Evolutionary conservation across 35 echinoderm and acorn worm species (phyloP).

Genomic region (Holothuria glaberrima): DNA sequence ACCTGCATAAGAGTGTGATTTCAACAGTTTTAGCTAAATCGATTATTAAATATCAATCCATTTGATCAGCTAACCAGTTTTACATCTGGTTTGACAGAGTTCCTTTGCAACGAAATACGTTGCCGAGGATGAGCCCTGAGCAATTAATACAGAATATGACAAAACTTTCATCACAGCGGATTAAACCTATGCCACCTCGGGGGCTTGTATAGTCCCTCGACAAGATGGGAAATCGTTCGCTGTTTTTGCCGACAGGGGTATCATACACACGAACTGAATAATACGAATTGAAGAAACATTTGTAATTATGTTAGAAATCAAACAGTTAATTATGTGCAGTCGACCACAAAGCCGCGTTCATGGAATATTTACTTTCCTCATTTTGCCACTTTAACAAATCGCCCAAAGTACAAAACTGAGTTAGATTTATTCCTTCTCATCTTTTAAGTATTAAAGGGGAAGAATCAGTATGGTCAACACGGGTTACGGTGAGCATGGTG

Average conservation of each 20-base stretch:
- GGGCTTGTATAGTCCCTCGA: slow-evolving; percentile 31
- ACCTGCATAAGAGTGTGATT: not conserved
- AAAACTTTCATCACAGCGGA: slow-evolving; percentile 15
- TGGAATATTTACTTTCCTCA: too few species aligned
- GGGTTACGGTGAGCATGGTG: too few species aligned
- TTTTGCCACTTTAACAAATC: too few species aligned
- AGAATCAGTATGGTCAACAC: too few species aligned
- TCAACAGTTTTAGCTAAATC: too few species aligned
- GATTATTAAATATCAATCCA: too few species aligned
- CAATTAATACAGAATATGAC: slow-evolving; percentile 15
- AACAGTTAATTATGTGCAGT: slow-evolving; percentile 50
- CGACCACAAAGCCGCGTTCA: slow-evolving; percentile 11
- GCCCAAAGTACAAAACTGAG: too few species aligned
- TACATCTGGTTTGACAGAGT: slow-evolving; percentile 46
- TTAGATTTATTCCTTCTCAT: too few species aligned
- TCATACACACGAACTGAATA: slow-evolving; percentile 2
- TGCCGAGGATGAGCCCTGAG: not conserved
- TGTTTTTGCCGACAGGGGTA: slow-evolving; percentile 45
- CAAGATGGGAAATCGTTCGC: slow-evolving; percentile 43
- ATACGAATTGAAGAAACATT: slow-evolving; percentile 50
- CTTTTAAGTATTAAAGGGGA: too few species aligned
- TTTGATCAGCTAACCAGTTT: not conserved
- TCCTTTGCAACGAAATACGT: not conserved
- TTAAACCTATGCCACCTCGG: slow-evolving; percentile 21
- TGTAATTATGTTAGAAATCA: slow-evolving; percentile 50